phyloP scores from a whole-genome alignment of 2,797 vertebrate genomes.

The Syndactyla subalaris region DNA sequence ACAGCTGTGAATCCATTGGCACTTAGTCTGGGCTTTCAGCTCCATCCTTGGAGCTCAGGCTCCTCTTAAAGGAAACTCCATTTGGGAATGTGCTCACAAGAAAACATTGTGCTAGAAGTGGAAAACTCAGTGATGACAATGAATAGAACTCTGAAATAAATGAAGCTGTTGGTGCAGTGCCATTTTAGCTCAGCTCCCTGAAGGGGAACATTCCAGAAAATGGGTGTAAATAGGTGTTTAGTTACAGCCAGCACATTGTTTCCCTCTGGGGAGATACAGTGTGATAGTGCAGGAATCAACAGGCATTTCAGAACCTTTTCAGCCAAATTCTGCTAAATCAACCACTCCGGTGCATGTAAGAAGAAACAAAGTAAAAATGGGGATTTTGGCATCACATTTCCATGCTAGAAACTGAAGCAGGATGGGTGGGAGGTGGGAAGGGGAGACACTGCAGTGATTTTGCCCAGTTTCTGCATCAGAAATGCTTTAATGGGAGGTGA shows the following conservation, averaged over 20 bases:
- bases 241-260: background rate
- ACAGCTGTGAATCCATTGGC: constrained; percentile 13
- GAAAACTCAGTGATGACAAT: background rate
- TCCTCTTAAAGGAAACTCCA: background rate
- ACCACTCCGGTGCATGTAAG: background rate
- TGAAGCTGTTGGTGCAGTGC: background rate
- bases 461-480: background rate
- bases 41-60: background rate
- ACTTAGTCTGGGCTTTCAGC: background rate
- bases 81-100: background rate
- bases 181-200: background rate
- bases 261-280: background rate
- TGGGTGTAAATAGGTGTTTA: background rate
- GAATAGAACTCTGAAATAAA: background rate
- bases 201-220: constrained; percentile 3
- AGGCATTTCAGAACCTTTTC: background rate
- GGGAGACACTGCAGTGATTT: background rate
- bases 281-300: background rate
- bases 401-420: background rate
- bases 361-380: background rate
- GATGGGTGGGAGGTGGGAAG: background rate
- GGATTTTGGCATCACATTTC: background rate
- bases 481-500: background rate
- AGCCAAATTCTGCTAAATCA: background rate
- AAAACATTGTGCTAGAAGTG: background rate